These are phyloP conservation scores for Hemitrygon akajei DNA, from an alignment of 2,797 vertebrate species.

Conservation along the genomic window DNA sequence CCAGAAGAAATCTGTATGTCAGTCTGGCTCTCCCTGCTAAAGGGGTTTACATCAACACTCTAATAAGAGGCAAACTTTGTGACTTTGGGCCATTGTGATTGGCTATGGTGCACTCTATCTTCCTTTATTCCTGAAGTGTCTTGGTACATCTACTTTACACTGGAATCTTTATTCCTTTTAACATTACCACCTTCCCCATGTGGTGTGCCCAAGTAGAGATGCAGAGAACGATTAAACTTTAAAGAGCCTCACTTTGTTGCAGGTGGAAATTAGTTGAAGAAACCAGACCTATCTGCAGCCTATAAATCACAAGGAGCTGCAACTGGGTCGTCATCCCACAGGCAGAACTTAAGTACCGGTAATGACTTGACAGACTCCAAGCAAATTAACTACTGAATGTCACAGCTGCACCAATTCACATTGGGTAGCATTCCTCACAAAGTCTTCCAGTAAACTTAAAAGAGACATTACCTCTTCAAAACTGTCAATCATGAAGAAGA, in stretches of 20 bases:
- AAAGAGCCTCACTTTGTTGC: background rate
- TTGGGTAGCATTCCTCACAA: background rate
- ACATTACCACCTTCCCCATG: background rate
- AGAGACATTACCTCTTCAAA: slow-evolving; percentile 83
- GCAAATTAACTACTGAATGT: background rate
- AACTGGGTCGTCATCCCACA: background rate
- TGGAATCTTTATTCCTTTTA: background rate
- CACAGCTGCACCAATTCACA: background rate
- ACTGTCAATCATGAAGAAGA: slow-evolving; percentile 99
- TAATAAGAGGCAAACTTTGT: background rate
- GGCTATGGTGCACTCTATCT: background rate
- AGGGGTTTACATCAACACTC: background rate
- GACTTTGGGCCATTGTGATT: background rate
- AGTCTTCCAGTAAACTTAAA: background rate
- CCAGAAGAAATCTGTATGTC: too few species aligned
- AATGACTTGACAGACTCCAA: background rate
- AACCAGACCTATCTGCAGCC: background rate
- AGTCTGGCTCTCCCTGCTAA: too few species aligned
- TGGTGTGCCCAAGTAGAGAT: background rate
- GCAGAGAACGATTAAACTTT: background rate
- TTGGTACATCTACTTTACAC: background rate
- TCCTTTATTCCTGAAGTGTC: background rate
- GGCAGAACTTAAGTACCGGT: background rate
- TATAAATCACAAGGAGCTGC: background rate
- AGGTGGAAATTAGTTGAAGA: background rate